Evolutionary conservation across 2,797 vertebrate genomes (phyloP).

Genomic region (Sebastes nivosus): DNA sequence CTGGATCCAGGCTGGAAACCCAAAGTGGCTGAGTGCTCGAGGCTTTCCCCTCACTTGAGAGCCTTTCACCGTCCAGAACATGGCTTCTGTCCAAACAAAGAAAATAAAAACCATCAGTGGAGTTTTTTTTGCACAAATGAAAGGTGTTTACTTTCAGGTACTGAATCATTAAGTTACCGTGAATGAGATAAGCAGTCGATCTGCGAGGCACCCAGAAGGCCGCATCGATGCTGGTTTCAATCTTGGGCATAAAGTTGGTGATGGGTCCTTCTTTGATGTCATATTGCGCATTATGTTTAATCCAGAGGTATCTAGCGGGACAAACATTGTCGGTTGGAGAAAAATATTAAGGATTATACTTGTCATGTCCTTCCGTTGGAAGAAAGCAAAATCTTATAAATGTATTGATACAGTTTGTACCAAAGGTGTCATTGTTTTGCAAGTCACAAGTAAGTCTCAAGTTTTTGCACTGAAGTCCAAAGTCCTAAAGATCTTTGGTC

Average conservation of each 20-base stretch:
- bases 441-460: no score
- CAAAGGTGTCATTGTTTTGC: no score
- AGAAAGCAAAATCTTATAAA: neutral
- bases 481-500: no score
- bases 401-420: neutral
- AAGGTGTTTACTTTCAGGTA: neutral
- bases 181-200: constrained; percentile 81
- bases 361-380: neutral
- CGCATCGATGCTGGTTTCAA: constrained; percentile 78
- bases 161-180: constrained; percentile 63
- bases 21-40: constrained; percentile 77
- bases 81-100: constrained; percentile 64
- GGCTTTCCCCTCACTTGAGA: constrained; percentile 72
- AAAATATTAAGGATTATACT: neutral
- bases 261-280: constrained; percentile 82
- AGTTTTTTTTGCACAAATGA: neutral
- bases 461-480: no score
- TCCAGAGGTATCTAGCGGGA: constrained; percentile 80
- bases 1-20: constrained; percentile 80
- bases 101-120: neutral
- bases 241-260: constrained; percentile 82
- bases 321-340: neutral
- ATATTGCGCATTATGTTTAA: constrained; percentile 75
- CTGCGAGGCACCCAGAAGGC: constrained; percentile 81
- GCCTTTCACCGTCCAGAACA: constrained; percentile 82